Percentiles rank a stretch among this genome's conserved stretches.
phyloP scores from a whole-genome alignment of 2,113 vertebrate species.

The Malurus elegans region DNA sequence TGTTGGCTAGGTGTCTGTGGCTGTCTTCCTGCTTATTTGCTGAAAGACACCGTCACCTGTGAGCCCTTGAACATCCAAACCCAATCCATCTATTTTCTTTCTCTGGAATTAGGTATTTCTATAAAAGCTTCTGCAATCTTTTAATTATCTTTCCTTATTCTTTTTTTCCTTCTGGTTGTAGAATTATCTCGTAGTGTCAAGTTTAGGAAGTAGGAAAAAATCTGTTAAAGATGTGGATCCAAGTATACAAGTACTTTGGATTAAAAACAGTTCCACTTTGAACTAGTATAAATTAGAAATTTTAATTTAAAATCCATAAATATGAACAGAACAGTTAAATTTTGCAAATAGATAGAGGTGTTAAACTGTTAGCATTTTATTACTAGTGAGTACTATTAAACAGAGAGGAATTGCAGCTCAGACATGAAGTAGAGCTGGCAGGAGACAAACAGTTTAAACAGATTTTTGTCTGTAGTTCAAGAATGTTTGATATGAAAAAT shows the following conservation, averaged over 20 bases:
- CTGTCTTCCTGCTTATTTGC: background rate
- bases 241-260: background rate
- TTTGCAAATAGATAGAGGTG: background rate
- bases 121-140: background rate
- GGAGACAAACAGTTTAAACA: background rate
- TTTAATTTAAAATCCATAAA: background rate
- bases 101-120: background rate
- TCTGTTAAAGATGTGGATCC: background rate
- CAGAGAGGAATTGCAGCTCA: background rate
- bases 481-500: conserved; percentile 21
- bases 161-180: background rate
- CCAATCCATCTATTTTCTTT: background rate
- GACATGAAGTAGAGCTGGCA: background rate
- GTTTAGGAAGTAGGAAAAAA: background rate
- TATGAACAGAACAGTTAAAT: background rate
- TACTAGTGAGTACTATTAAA: background rate
- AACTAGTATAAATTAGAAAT: background rate
- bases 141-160: background rate
- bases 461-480: background rate
- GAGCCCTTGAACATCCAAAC: background rate
- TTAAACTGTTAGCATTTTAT: background rate
- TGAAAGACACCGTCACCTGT: background rate
- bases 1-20: background rate
- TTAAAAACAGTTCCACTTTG: background rate
- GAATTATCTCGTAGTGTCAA: background rate